These are phyloP conservation scores for Drymodes brunneopygia DNA, from an alignment of 2,113 vertebrate genomes.

Conservation along the genomic window DNA sequence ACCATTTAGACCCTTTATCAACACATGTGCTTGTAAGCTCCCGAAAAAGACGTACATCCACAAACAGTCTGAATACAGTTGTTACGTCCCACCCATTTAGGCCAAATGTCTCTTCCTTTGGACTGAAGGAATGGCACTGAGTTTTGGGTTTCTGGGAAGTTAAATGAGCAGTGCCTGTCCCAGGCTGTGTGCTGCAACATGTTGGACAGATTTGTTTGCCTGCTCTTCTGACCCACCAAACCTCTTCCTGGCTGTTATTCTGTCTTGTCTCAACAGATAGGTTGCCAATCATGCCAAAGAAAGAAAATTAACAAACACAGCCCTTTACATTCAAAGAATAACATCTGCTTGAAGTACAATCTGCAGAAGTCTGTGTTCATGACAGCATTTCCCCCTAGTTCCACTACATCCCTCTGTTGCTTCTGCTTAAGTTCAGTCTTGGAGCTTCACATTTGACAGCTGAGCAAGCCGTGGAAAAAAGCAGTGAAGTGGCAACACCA, in stretches of 20 bases:
- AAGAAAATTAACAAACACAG: background rate
- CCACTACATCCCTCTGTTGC: background rate
- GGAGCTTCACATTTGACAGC: background rate
- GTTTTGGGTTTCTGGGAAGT: background rate
- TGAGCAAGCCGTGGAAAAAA: background rate
- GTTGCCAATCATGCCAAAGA: background rate
- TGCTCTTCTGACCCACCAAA: slow-evolving; percentile 20
- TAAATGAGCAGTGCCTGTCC: background rate
- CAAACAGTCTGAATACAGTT: background rate
- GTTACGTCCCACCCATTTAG: background rate
- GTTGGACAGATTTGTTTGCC: slow-evolving; percentile 5
- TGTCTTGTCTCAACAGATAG: background rate
- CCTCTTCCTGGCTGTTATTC: background rate
- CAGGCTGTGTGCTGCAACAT: background rate
- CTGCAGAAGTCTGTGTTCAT: background rate
- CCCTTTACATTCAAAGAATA: background rate
- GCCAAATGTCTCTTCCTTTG: background rate
- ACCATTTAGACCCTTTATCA: background rate
- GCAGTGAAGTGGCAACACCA: background rate
- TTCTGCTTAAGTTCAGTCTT: background rate
- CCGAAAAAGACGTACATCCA: background rate
- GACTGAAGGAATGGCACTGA: background rate
- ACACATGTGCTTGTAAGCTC: background rate
- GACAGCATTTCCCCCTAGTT: background rate
- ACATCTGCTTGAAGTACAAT: background rate